Base-by-base conservation (phyloP, 2,888 invertebrate species). In the Zele albiditarsus region DNA sequence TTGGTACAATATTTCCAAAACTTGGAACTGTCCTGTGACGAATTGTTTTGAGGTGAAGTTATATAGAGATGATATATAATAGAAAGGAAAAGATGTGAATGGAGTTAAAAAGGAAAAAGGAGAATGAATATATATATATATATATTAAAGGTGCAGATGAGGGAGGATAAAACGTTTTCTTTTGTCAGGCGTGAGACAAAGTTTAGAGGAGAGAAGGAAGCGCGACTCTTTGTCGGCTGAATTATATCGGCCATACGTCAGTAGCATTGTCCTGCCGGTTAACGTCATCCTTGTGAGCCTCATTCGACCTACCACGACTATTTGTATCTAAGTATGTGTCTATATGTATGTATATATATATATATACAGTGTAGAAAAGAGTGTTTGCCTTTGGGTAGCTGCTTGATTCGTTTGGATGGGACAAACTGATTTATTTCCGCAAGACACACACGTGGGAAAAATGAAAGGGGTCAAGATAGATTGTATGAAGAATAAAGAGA, bases 1-100 rank as follows among this genome's bases (percentile, higher is more conserved):
- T 71, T 73, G 77, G 80, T 84, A 79, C 84, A 87, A 84, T 87
- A 87, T 87, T 88, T 87, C 83, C 86, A 85, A 87, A 88, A 88
- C 86, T 86, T 81, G 49, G 77, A 28, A 73, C 80, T 75, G 60
- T 67, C 72, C 84, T 83, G 82, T 85, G 82, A 85, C 88, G 82
- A 84, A 88, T 87, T 78, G 62, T 66, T 74, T 73, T 79, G 78
- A 76, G 77, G 63, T 73, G 75, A 78, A 69, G 67, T 65, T 57
- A 38, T 33, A 57, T 49, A 25, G 23, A 38, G 42, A 31, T 38
- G 38, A 42, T 58, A 58, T 38, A 42, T 16, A 74, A 20, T n/a
- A n/a, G 46, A 16, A n/a, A n/a, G 46, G 33, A 63, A 70, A 31
- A 72, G 25, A 8, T 8, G 38, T 38, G 53, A 67, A 58, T 25